Conservation (phyloP, 2,888 invertebrate species). For the Phaonia tiefii region DNA sequence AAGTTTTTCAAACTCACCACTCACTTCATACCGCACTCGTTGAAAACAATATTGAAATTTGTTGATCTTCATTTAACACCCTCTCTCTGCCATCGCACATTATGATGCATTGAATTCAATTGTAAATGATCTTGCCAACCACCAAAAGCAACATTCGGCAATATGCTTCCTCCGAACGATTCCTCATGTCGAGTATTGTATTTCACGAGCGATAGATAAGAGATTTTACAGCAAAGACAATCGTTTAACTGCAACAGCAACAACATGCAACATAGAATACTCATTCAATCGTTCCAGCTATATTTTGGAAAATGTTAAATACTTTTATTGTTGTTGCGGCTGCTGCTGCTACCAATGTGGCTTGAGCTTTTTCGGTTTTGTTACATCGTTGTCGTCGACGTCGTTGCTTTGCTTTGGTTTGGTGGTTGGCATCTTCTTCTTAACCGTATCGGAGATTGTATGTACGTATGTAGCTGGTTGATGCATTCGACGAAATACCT, state of each 20-base stretch:
- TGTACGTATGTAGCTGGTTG: too few relatives aligned
- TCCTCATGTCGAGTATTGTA: not conserved
- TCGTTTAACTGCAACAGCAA: too few relatives aligned
- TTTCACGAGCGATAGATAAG: constrained; percentile 27
- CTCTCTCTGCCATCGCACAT: not conserved
- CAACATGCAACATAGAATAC: constrained; percentile 34
- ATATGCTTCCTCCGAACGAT: not conserved
- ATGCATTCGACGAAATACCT: constrained; percentile 68
- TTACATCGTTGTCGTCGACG: constrained; percentile 1
- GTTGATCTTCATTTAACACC: constrained; percentile 31
- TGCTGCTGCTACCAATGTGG: constrained; percentile 19
- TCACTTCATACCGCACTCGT: not conserved
- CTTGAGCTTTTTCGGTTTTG: constrained; percentile 9
- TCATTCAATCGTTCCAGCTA: not conserved
- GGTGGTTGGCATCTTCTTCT: constrained; percentile 38
- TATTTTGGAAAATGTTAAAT: constrained; percentile 62
- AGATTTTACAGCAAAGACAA: constrained; percentile 6
- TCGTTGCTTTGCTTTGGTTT: constrained; percentile 20
- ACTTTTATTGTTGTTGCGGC: constrained; percentile 31
- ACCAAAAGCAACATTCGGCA: not conserved
- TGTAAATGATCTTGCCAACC: constrained; percentile 14
- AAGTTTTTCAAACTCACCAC: too few relatives aligned
- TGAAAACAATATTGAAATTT: constrained; percentile 1
- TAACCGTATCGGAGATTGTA: constrained; percentile 50
- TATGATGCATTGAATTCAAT: not conserved